phyloP scores from a whole-genome alignment of 2,888 invertebrate genomes.

The Blastobasis adustella region DNA sequence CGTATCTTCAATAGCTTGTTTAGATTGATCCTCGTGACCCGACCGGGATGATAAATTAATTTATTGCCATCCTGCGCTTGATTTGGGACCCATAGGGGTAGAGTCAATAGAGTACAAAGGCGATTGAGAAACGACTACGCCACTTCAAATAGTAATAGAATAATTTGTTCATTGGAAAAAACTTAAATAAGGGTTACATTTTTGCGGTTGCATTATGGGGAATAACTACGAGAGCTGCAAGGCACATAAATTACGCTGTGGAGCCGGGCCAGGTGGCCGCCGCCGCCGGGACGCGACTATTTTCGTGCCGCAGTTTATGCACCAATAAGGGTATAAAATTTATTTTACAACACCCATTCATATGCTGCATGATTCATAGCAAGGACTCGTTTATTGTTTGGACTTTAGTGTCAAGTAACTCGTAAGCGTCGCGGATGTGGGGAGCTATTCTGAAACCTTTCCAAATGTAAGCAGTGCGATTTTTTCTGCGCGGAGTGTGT shows the following conservation, averaged over 20 bases:
- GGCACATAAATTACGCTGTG: constrained; percentile 57
- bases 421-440: constrained; percentile 2
- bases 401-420: constrained; percentile 19
- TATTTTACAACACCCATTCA: constrained; percentile 62
- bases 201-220: constrained; percentile 63
- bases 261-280: constrained; percentile 39
- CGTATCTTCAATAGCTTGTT: constrained; percentile 26
- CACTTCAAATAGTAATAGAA: constrained; percentile 42
- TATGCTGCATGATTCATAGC: constrained; percentile 49
- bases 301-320: constrained; percentile 57
- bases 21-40: constrained; percentile 13
- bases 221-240: constrained; percentile 21
- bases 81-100: constrained; percentile 25
- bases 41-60: constrained; percentile 30
- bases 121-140: constrained; percentile 13
- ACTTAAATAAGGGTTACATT: constrained; percentile 57
- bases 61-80: constrained; percentile 23
- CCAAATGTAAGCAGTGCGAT: constrained; percentile 17
- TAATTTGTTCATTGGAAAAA: constrained; percentile 52
- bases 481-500: constrained; percentile 16
- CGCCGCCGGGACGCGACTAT: constrained; percentile 67
- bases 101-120: constrained; percentile 21
- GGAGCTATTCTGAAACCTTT: constrained; percentile 6
- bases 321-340: constrained; percentile 57
- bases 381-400: constrained; percentile 24